Evolutionary conservation across 2,888 invertebrate genomes (phyloP), one percentile per base, ranked within the genome.

Genomic region (Trichogramma dendrolimi): DNA sequence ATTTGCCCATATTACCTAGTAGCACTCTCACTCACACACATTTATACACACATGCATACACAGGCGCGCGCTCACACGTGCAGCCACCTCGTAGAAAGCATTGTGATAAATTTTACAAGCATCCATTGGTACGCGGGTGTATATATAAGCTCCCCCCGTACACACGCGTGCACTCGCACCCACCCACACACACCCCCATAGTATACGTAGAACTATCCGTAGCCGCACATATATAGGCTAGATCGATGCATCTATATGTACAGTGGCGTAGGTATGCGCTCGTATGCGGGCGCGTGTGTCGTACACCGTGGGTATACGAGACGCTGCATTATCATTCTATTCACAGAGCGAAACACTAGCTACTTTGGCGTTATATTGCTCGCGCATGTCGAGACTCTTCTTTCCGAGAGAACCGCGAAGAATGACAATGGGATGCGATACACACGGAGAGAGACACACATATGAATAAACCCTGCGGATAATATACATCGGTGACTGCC

Each of bases 21-120:
- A 27, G n/a, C 27, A 38, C 42, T 43, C 41, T 14, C 46, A 53
- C n/a, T 46, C 46, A 38, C 40, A 5, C n/a, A 56, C 10, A 5
- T 49, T 41, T 41, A 14, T n/a, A 38, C 14, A 53, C 10, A 14
- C 41, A 7, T 6, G 44, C 41, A 49, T 39, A n/a, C 4, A 10
- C 8, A 27, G 41, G 27, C 41, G n/a, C 6, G 58, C 39, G 46
- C 52, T 40, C 61, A 38, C 51, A 55, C 52, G 42, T 39, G 41
- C 50, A 51, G 42, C 53, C 40, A 58, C 51, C 64, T 59, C 55
- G 65, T 50, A 66, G 62, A 65, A 67, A 65, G 64, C 67, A 64
- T 63, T 54, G 66, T 63, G 69, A 68, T 68, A 68, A 69, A 69
- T 68, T 68, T 67, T 64, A 64, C 63, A 68, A 65, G 57, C 65